Evolutionary conservation across 2,888 invertebrate species (phyloP), one percentile per base, ranked within the genome.

Genomic region (Athalia circularis): DNA sequence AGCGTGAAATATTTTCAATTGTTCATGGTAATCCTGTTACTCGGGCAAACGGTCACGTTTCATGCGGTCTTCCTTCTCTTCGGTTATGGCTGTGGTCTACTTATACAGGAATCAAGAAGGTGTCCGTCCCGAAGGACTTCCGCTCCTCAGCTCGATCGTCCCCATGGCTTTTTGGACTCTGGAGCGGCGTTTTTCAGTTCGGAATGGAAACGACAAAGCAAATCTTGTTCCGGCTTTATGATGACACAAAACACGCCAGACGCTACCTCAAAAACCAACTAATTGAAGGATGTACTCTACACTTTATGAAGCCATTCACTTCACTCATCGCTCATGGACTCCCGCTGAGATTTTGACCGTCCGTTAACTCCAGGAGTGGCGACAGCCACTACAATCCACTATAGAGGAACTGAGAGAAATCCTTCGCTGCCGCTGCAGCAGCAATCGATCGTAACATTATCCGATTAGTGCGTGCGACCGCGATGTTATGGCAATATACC

Each of bases 41-140:
- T 79, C 78, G 79, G 79, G 86, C 86, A 87, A 87, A 84, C 84
- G 85, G 85, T 87, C 86, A 87, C 85, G 83, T 87, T 86, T 86
- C 75, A 75, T 8, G n/a, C n/a, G 15, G 62, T 83, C 78, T 79
- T 62, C 74, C 52, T 72, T n/a, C 54, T 62, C 62, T 15, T 62
- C 29, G 29, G 29, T 29, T 29, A 29, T 29, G 2, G 29, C 29
- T 29, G 2, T 29, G 29, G 29, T 29, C 29, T 29, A 29, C 29
- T 29, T 29, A 29, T 29, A 52, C 29, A 75, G 75, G 75, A 75
- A 75, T 75, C 75, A 75, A 75, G 75, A 75, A 75, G 75, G 75
- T 75, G 75, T 11, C 29, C 7, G 62, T 72, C 77, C 47, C 61
- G 70, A 13, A 67, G 62, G 77, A 77, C 77, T 77, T 77, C 77